Percentiles rank a stretch among this genome's conserved stretches.
Conservation (phyloP, 2,797 vertebrate genomes). For the Melopsittacus undulatus region DNA sequence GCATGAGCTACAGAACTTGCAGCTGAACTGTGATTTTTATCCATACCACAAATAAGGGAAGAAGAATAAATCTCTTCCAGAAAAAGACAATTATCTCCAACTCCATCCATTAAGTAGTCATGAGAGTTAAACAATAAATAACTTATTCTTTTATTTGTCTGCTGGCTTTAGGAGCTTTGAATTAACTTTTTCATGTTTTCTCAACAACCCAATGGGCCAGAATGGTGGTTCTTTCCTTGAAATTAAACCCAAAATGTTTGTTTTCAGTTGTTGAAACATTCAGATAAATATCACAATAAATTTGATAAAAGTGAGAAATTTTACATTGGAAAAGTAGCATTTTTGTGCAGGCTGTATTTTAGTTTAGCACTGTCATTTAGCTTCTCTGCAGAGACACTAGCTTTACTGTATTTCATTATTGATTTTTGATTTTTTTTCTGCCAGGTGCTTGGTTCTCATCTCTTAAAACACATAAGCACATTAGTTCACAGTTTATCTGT, state of each 20-base stretch:
- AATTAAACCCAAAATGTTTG: not conserved
- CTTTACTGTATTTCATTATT: not conserved
- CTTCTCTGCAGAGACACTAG: not conserved
- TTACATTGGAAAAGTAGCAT: not conserved
- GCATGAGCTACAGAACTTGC: not conserved
- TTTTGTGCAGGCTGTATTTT: not conserved
- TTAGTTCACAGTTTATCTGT: not conserved
- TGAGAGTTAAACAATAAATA: constrained; percentile 21
- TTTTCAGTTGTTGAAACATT: not conserved
- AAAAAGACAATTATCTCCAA: not conserved
- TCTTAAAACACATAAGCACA: not conserved
- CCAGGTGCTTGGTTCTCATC: not conserved
- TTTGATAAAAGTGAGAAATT: not conserved
- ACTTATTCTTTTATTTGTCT: not conserved
- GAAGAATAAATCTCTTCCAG: not conserved
- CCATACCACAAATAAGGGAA: not conserved
- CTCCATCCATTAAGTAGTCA: not conserved
- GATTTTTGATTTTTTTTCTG: not conserved
- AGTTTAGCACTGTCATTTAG: not conserved
- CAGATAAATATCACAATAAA: not conserved
- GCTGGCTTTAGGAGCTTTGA: not conserved
- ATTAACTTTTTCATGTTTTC: not conserved
- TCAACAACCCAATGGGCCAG: not conserved
- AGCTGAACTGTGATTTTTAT: constrained; percentile 30
- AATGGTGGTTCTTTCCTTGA: not conserved